Conservation (phyloP, 2,113 vertebrate genomes). For the Aplodontia rufa region DNA sequence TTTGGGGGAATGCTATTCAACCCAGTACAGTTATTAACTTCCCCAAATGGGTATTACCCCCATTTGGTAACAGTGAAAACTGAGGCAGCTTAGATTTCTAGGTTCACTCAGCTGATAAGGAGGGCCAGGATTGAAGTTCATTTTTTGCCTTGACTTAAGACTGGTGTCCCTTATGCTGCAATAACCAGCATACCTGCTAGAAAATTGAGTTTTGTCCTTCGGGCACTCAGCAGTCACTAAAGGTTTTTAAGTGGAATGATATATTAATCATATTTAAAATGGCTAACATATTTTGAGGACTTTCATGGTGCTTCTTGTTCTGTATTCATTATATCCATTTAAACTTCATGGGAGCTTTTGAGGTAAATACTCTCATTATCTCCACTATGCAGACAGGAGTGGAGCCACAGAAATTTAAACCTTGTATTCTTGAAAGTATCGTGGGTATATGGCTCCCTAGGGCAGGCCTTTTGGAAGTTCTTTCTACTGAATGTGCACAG, state of each 20-base stretch:
- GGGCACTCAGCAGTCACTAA: neutral
- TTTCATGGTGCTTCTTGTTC: neutral
- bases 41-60: neutral
- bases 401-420: neutral
- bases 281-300: neutral
- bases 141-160: neutral
- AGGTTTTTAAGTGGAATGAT: neutral
- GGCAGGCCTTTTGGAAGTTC: neutral
- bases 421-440: accelerated
- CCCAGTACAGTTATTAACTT: neutral
- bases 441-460: accelerated
- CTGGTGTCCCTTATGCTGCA: neutral
- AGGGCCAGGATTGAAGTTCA: neutral
- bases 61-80: neutral
- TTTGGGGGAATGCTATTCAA: neutral
- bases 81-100: neutral
- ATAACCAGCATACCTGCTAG: neutral
- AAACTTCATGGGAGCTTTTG: neutral
- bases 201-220: neutral
- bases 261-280: neutral
- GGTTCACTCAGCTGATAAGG: neutral
- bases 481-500: neutral
- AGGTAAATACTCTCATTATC: neutral
- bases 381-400: neutral
- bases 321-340: neutral